A percentile compares a stretch with the other conserved stretches of the same genome.
Conservation (phyloP, 2,888 invertebrate species). For the Latheticus oryzae region DNA sequence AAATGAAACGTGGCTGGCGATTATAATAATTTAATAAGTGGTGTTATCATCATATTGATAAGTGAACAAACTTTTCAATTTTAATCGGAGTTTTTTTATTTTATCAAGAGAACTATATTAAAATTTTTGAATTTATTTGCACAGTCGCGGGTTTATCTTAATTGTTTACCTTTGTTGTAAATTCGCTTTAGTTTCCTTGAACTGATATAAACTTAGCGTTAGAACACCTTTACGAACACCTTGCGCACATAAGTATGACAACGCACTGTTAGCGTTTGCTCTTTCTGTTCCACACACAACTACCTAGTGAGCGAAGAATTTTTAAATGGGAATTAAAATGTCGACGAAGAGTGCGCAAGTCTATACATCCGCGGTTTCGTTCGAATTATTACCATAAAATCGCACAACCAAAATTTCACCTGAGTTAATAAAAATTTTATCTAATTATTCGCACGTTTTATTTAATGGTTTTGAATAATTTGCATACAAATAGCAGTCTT, state of each 20-base stretch:
- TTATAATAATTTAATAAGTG: slow-evolving; percentile 34
- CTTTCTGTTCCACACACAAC: slow-evolving; percentile 23
- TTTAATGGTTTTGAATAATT: too few relatives aligned
- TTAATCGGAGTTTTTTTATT: not conserved
- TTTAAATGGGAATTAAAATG: slow-evolving; percentile 33
- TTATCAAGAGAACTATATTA: not conserved
- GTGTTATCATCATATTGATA: slow-evolving; percentile 21
- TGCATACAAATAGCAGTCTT: too few relatives aligned
- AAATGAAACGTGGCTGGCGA: slow-evolving; percentile 36
- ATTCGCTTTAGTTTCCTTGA: slow-evolving; percentile 2
- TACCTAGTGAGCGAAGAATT: slow-evolving; percentile 23
- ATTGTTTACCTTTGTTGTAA: slow-evolving; percentile 8
- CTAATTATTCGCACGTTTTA: too few relatives aligned
- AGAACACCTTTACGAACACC: slow-evolving; percentile 32
- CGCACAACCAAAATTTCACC: too few relatives aligned
- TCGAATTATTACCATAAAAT: too few relatives aligned
- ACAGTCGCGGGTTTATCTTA: not conserved
- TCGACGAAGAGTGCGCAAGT: slow-evolving; percentile 15
- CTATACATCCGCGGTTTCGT: slow-evolving; percentile 8
- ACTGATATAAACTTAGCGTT: slow-evolving; percentile 9
- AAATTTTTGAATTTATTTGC: not conserved
- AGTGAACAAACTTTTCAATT: slow-evolving; percentile 3
- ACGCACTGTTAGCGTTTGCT: slow-evolving; percentile 30
- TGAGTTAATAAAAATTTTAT: too few relatives aligned
- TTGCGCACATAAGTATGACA: slow-evolving; percentile 25